phyloP scores from a whole-genome alignment of 2,113 vertebrate genomes.

The Dryoscopus gambensis region DNA sequence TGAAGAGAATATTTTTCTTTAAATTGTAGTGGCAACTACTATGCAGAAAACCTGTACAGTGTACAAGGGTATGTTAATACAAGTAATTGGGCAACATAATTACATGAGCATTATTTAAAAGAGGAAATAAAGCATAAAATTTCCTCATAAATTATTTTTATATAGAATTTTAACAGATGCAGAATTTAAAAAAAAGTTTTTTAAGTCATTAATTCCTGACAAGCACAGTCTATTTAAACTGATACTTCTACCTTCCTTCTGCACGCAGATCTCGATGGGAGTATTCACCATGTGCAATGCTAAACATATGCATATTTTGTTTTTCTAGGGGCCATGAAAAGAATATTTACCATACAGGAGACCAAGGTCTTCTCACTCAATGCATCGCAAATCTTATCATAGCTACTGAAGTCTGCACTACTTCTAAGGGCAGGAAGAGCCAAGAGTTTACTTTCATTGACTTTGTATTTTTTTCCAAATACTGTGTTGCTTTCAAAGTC shows the following conservation, averaged over 20 bases:
- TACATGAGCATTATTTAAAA: background rate
- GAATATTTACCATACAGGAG: background rate
- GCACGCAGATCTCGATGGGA: background rate
- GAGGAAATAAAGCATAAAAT: constrained; percentile 22
- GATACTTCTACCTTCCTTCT: background rate
- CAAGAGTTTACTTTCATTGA: background rate
- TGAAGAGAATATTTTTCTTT: background rate
- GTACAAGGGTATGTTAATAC: background rate
- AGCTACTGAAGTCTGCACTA: background rate
- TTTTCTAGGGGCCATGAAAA: background rate
- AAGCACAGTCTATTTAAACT: background rate
- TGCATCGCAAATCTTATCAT: background rate
- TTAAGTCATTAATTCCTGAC: background rate
- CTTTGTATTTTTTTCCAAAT: background rate
- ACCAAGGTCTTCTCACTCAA: background rate
- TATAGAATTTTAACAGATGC: background rate
- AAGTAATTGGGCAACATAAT: background rate
- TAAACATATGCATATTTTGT: background rate
- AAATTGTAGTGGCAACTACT: background rate
- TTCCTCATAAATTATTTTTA: background rate
- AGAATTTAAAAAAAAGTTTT: background rate
- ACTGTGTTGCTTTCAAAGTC: background rate
- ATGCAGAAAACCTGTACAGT: background rate
- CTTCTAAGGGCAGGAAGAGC: background rate
- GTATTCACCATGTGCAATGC: background rate